Percentiles rank a stretch among this genome's conserved stretches.
phyloP scores from a whole-genome alignment of 2,888 invertebrate genomes.

The Ophion costatus region DNA sequence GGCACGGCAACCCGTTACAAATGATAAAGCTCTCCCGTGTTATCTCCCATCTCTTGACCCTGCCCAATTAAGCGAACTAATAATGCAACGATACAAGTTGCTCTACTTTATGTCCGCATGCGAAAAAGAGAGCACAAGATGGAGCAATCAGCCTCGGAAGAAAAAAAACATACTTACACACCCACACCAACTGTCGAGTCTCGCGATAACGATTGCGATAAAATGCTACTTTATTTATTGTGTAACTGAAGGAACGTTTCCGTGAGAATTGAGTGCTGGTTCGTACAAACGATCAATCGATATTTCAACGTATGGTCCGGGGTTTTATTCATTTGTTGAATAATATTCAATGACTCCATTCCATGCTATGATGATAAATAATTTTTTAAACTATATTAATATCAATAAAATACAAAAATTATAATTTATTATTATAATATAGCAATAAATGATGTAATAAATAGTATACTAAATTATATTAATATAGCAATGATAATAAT shows the following conservation, averaged over 20 bases:
- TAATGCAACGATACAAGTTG: conserved; percentile 6
- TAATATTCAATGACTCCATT: too few relatives aligned
- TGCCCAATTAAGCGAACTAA: conserved; percentile 24
- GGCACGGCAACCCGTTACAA: neutral
- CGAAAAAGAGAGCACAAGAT: neutral
- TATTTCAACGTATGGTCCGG: too few relatives aligned
- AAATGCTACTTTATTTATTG: neutral
- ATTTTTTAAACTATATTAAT: too few relatives aligned
- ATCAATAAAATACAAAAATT: too few relatives aligned
- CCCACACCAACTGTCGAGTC: neutral
- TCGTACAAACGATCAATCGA: too few relatives aligned
- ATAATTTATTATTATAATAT: too few relatives aligned
- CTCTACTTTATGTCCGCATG: conserved; percentile 5
- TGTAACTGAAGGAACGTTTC: neutral
- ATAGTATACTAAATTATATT: too few relatives aligned
- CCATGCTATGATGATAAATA: too few relatives aligned
- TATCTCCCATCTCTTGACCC: conserved; percentile 13
- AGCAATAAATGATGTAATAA: too few relatives aligned
- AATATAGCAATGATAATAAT: too few relatives aligned
- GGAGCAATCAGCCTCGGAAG: neutral
- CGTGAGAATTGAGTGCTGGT: neutral
- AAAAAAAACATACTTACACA: neutral
- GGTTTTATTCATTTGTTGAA: too few relatives aligned
- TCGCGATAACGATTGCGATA: neutral
- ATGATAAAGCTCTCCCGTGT: conserved; percentile 26